Conservation (phyloP, 2,888 invertebrate genomes). For the Xanthorhoe spadicearia region DNA sequence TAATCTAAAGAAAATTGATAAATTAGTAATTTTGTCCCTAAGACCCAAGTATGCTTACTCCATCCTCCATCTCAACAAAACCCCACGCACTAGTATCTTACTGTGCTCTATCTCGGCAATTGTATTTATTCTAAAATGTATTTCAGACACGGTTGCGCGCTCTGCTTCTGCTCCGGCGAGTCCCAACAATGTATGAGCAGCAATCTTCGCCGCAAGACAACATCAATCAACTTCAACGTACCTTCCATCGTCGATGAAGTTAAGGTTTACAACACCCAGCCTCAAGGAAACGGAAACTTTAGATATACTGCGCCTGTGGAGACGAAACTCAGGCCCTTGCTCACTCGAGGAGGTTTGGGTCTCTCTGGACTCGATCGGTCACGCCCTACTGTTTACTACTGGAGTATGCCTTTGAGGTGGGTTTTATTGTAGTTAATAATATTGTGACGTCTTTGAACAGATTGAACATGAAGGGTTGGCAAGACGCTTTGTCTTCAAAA, state of each 20-base stretch:
- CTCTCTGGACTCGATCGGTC: conserved; percentile 81
- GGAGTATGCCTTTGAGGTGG: conserved; percentile 90
- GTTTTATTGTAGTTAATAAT: neutral
- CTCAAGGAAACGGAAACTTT: conserved; percentile 53
- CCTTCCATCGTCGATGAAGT: conserved; percentile 68
- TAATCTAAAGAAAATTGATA: too few relatives aligned
- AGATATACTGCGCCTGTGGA: conserved; percentile 67
- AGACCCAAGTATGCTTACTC: neutral
- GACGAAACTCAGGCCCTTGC: conserved; percentile 69
- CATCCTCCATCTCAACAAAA: neutral
- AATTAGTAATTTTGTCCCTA: too few relatives aligned
- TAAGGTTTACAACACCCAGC: conserved; percentile 66
- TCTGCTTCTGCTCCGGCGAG: conserved; percentile 98
- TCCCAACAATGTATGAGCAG: conserved; percentile 93
- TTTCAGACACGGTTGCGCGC: conserved; percentile 92
- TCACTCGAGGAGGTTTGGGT: conserved; percentile 86
- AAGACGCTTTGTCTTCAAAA: too few relatives aligned
- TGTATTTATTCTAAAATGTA: neutral
- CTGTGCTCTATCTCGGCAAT: neutral
- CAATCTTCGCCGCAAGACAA: conserved; percentile 87
- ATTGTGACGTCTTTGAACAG: too few relatives aligned
- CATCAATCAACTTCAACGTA: conserved; percentile 66
- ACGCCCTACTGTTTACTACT: conserved; percentile 89
- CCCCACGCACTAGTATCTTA: neutral
- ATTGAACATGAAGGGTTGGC: too few relatives aligned